A percentile compares a stretch with the other conserved stretches of the same genome.
phyloP scores from a whole-genome alignment of 2,113 vertebrate species.

The Scalopus aquaticus region DNA sequence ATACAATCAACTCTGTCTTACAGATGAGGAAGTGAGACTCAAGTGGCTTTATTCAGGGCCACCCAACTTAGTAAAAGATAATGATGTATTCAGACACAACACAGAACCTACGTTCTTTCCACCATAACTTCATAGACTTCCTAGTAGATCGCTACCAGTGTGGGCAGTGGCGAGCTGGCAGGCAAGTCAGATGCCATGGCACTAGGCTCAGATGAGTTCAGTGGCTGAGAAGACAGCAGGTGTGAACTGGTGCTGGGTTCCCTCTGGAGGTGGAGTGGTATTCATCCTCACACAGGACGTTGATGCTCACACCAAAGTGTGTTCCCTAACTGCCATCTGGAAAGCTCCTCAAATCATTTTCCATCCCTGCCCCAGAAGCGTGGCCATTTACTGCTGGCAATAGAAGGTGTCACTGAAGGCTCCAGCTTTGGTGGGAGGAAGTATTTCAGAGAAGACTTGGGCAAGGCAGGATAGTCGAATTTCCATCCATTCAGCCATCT shows the following conservation, averaged over 20 bases:
- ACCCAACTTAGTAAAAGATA: not conserved
- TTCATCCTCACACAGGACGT: not conserved
- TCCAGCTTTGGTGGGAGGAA: not conserved
- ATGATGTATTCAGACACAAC: not conserved
- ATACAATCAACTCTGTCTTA: not conserved
- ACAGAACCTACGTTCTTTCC: not conserved
- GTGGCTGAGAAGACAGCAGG: not conserved
- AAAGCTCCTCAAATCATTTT: conserved; percentile 19
- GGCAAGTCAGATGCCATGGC: not conserved
- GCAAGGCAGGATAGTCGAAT: not conserved
- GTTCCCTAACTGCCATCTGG: not conserved
- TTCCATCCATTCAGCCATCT: not conserved
- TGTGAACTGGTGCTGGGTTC: not conserved
- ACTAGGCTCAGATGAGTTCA: not conserved
- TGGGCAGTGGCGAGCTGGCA: not conserved
- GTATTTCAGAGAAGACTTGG: conserved; percentile 10
- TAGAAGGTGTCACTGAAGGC: not conserved
- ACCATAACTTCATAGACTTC: not conserved
- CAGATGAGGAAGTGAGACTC: not conserved
- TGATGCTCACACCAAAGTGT: not conserved
- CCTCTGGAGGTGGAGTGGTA: not conserved
- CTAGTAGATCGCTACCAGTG: not conserved
- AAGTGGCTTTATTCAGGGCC: not conserved
- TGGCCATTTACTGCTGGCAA: not conserved
- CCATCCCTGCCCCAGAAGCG: not conserved